Evolutionary conservation across 2,113 vertebrate species (phyloP).

Genomic region (Callorhinus ursinus): DNA sequence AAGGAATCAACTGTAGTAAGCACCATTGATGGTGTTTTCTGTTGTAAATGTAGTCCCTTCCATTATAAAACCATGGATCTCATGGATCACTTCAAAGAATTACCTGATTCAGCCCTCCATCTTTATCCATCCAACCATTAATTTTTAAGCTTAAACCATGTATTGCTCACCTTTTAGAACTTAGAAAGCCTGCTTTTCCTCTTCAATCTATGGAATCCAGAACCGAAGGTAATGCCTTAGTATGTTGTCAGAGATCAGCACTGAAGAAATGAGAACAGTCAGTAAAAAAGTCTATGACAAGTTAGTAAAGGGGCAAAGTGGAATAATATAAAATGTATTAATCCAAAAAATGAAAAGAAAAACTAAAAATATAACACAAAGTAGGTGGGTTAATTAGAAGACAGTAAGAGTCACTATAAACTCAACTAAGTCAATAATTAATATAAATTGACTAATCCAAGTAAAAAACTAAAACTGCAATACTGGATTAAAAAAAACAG

Average conservation of each 20-base stretch:
- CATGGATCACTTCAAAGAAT: neutral
- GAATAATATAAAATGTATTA: neutral
- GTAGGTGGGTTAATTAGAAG: neutral
- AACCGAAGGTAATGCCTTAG: neutral
- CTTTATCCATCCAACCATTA: neutral
- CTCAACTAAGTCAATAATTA: neutral
- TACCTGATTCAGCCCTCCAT: neutral
- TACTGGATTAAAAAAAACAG: neutral
- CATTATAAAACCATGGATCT: neutral
- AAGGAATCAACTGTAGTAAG: neutral
- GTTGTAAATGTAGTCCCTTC: neutral
- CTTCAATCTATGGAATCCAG: neutral
- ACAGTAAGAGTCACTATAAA: neutral
- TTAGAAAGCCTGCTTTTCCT: neutral
- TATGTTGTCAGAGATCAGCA: neutral
- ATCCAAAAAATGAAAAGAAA: neutral
- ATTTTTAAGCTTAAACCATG: neutral
- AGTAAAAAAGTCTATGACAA: neutral
- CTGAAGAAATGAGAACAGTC: neutral
- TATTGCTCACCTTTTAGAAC: neutral
- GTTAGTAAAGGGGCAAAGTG: neutral
- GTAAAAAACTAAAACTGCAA: neutral
- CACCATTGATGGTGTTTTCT: neutral
- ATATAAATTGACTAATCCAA: neutral
- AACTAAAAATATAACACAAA: neutral